phyloP scores from a whole-genome alignment of 1,140 invertebrate genomes.

The Augochlora pura region DNA sequence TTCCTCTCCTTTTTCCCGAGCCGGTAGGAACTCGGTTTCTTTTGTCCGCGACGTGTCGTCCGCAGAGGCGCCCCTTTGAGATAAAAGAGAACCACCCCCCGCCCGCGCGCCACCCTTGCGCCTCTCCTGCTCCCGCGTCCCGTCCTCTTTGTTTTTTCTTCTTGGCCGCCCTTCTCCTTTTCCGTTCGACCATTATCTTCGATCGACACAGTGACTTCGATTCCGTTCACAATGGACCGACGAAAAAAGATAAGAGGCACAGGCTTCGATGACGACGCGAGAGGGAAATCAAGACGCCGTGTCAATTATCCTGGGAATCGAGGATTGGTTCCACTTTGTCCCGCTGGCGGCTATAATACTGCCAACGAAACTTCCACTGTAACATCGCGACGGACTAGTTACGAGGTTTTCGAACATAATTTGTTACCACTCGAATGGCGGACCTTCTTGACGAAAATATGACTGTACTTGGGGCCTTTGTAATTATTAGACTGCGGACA shows the following conservation, averaged over 20 bases:
- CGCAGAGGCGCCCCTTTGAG: conserved; percentile 21
- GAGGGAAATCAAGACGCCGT: background rate
- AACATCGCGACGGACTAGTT: too few relatives aligned
- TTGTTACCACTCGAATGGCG: too few relatives aligned
- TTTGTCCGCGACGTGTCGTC: conserved; percentile 28
- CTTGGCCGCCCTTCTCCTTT: too few relatives aligned
- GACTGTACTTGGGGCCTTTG: too few relatives aligned
- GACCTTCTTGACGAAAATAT: too few relatives aligned
- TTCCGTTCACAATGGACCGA: conserved; percentile 3
- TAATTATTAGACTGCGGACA: too few relatives aligned
- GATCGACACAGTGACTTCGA: conserved; percentile 13
- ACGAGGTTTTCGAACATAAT: too few relatives aligned
- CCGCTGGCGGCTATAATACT: too few relatives aligned
- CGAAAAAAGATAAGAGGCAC: background rate
- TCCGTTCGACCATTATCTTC: conserved; percentile 14
- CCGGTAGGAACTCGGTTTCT: conserved; percentile 15
- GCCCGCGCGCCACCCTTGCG: background rate
- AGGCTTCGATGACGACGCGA: background rate
- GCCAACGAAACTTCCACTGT: too few relatives aligned
- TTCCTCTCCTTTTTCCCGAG: conserved; percentile 1
- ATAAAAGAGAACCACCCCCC: conserved; percentile 13
- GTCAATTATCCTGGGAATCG: conserved; percentile 3
- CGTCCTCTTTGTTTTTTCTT: background rate
- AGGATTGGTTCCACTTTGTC: background rate
- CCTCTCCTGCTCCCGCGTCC: background rate